Percentiles rank a stretch among this genome's conserved stretches.
Evolutionary conservation across 2,797 vertebrate species (phyloP).

Genomic region (Cryptoblepharus egeriae): DNA sequence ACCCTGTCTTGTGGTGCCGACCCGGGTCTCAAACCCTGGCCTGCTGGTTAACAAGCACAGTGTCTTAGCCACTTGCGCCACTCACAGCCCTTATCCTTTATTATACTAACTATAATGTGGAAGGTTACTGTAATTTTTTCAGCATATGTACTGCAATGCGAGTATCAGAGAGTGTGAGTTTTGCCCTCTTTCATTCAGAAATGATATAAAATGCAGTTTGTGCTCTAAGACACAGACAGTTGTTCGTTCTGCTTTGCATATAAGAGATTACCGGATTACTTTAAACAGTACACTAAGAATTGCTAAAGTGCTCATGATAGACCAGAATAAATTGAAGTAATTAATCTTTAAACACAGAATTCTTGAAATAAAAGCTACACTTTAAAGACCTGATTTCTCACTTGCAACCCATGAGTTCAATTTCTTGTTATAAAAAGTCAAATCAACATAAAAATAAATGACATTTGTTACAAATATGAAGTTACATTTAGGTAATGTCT

Average conservation of each 20-base stretch:
- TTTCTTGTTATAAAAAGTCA: constrained; percentile 4
- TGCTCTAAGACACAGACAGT: background rate
- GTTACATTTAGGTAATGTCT: constrained; percentile 1
- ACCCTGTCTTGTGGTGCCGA: too few relatives aligned
- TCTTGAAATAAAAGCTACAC: constrained; percentile 29
- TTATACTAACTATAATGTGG: background rate
- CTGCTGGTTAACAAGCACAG: too few relatives aligned
- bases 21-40: too few relatives aligned
- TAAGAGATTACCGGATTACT: constrained; percentile 33
- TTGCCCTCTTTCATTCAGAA: background rate
- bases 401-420: constrained; percentile 28
- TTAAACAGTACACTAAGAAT: constrained; percentile 41
- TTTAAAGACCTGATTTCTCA: constrained; percentile 22
- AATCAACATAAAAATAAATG: constrained; percentile 33
- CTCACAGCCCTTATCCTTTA: too few relatives aligned
- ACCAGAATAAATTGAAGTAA: constrained; percentile 6
- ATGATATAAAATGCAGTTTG: background rate
- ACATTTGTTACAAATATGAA: constrained; percentile 31
- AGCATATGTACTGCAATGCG: accelerated
- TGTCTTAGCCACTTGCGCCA: too few relatives aligned
- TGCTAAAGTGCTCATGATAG: constrained; percentile 27
- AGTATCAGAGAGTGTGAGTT: background rate
- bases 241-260: background rate
- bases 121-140: background rate
- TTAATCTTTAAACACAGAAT: constrained; percentile 44